A percentile compares a stretch with the other conserved stretches of the same genome.
These are phyloP conservation scores for Chaetura pelagica DNA, from an alignment of 2,113 vertebrate genomes.

Conservation along the genomic window DNA sequence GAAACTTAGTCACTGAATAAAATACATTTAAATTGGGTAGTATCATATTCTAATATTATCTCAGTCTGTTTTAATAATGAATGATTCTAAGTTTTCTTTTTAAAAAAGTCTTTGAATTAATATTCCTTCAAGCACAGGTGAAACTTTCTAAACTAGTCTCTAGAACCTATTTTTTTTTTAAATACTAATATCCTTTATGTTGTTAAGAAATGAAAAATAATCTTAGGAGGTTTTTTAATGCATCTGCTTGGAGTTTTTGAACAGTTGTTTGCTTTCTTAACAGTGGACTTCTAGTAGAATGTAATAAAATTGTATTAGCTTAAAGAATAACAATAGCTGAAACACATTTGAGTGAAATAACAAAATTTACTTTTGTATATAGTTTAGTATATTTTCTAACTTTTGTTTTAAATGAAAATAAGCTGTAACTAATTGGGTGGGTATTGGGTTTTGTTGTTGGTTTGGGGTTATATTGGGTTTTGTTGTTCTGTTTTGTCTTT, in stretches of 20 bases:
- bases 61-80: not conserved
- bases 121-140: not conserved
- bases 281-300: not conserved
- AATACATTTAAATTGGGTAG: not conserved
- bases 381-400: not conserved
- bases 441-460: not conserved
- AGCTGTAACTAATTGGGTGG: not conserved
- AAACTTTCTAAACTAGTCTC: not conserved
- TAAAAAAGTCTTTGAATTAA: not conserved
- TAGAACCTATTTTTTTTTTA: not conserved
- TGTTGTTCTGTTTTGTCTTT: too few relatives aligned
- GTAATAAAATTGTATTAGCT: not conserved
- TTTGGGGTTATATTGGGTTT: not conserved
- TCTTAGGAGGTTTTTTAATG: not conserved
- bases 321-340: not conserved
- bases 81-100: not conserved
- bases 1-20: not conserved
- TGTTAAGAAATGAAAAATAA: constrained; percentile 12
- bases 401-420: not conserved
- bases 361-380: not conserved
- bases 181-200: not conserved
- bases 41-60: not conserved
- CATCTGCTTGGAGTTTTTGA: not conserved
- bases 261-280: not conserved
- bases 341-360: not conserved